A percentile compares a stretch with the other conserved stretches of the same genome.
Conservation (phyloP, 2,888 invertebrate species). For the Callimorpha dominula region DNA sequence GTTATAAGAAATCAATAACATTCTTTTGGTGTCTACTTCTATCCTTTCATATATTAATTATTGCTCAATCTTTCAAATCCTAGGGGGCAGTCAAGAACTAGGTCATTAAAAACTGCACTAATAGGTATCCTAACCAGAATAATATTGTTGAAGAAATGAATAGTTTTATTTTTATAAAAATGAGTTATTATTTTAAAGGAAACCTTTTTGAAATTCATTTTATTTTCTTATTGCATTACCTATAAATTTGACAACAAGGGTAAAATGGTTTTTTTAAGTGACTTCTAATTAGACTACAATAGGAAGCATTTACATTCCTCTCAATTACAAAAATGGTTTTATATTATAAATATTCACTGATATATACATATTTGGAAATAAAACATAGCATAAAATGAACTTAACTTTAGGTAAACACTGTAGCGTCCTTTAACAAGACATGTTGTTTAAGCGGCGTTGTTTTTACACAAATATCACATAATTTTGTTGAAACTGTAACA, state of each 20-base stretch:
- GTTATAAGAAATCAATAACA: neutral
- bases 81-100: neutral
- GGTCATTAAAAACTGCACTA: neutral
- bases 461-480: conserved; percentile 57
- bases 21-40: neutral
- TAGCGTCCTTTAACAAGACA: conserved; percentile 66
- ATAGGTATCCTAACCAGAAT: neutral
- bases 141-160: neutral
- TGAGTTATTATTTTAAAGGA: neutral
- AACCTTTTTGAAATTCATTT: neutral
- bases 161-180: neutral
- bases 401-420: conserved; percentile 67
- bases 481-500: conserved; percentile 47
- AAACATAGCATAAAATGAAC: conserved; percentile 68
- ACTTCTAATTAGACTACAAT: conserved; percentile 35
- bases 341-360: conserved; percentile 7
- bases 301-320: neutral
- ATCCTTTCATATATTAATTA: neutral
- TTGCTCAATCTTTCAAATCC: neutral
- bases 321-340: neutral
- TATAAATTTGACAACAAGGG: neutral
- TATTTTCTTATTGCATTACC: neutral
- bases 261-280: conserved; percentile 11
- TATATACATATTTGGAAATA: conserved; percentile 45
- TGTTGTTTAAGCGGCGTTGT: conserved; percentile 51